phyloP scores from a whole-genome alignment of 2,888 invertebrate species.

The Sphaerophoria rueppellii region DNA sequence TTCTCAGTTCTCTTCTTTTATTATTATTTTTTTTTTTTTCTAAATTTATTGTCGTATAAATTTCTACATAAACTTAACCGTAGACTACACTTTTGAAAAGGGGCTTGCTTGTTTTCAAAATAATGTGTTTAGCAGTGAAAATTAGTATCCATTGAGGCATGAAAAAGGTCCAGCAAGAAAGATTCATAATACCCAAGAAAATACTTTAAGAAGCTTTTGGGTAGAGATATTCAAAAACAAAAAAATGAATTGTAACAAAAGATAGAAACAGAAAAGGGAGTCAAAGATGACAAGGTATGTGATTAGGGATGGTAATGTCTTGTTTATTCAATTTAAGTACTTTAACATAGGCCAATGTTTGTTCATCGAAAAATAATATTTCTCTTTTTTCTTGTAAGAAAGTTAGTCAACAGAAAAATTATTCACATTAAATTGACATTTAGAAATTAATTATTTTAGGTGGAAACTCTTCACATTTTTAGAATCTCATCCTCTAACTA shows the following conservation, averaged over 20 bases:
- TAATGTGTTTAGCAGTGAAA: conserved; percentile 40
- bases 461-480: too few relatives aligned
- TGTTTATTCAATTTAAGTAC: conserved; percentile 36
- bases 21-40: background rate
- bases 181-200: conserved; percentile 1
- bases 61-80: background rate
- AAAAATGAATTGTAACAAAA: background rate
- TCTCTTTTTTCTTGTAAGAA: background rate
- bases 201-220: background rate
- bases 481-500: too few relatives aligned
- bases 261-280: conserved; percentile 3
- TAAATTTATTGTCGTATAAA: background rate
- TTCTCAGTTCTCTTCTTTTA: background rate
- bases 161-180: conserved; percentile 9
- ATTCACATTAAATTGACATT: background rate
- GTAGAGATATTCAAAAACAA: background rate
- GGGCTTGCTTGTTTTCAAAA: conserved; percentile 7
- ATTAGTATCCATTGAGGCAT: conserved; percentile 36
- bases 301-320: conserved; percentile 25
- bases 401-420: background rate
- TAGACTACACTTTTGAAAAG: background rate
- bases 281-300: conserved; percentile 25
- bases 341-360: conserved; percentile 15
- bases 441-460: too few relatives aligned
- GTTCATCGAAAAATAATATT: background rate